Conservation (phyloP, 2,888 invertebrate genomes). For the Bhutanitis thaidina region DNA sequence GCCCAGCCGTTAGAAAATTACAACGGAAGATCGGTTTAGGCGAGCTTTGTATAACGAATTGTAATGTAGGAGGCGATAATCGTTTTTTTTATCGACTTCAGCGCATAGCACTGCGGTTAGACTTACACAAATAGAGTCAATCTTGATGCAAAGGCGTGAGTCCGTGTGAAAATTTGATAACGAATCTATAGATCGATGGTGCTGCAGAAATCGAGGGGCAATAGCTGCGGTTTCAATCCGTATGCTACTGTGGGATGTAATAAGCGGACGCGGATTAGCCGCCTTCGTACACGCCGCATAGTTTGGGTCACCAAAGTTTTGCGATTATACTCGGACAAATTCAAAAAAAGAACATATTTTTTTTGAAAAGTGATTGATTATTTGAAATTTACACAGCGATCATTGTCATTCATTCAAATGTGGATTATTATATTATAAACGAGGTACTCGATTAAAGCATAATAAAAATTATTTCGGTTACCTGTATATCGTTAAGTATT, state of each 20-base stretch:
- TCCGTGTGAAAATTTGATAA: conserved; percentile 80
- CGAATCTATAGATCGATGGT: conserved; percentile 75
- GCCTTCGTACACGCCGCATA: conserved; percentile 30
- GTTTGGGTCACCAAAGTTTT: conserved; percentile 2
- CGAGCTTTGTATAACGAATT: conserved; percentile 50
- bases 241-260: conserved; percentile 75
- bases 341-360: no score
- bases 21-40: conserved; percentile 34
- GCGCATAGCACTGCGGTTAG: conserved; percentile 67
- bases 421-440: no score
- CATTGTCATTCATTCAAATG: no score
- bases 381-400: no score
- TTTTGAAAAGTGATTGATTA: no score
- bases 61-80: conserved; percentile 29
- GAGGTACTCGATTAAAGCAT: no score
- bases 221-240: conserved; percentile 72
- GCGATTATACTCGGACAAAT: background rate
- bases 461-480: no score
- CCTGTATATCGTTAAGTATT: no score
- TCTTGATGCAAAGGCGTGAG: conserved; percentile 59
- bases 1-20: conserved; percentile 24
- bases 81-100: conserved; percentile 24
- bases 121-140: conserved; percentile 78
- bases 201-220: conserved; percentile 67
- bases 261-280: conserved; percentile 65